Percentiles rank a stretch among this genome's conserved stretches.
These are phyloP conservation scores for Drosophila albomicans DNA, from an alignment of 1,140 invertebrate species.

Conservation along the genomic window DNA sequence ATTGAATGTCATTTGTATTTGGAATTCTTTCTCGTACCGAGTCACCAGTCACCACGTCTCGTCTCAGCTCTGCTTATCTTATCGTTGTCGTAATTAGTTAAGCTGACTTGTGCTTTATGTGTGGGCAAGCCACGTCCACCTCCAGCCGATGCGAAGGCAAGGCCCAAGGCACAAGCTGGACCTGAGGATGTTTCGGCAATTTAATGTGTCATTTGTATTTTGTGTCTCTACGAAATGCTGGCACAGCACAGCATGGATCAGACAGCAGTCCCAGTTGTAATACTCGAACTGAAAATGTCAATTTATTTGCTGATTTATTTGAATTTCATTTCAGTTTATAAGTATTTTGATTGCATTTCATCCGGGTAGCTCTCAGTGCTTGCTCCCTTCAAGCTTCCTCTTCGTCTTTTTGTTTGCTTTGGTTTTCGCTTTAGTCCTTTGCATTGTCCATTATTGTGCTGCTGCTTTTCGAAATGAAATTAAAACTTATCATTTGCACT, in stretches of 20 bases:
- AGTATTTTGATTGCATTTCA: constrained; percentile 69
- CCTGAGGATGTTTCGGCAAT: constrained; percentile 47
- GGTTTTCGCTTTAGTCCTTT: neutral
- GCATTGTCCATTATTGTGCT: constrained; percentile 24
- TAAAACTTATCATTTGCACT: constrained; percentile 75
- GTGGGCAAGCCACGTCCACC: constrained; percentile 30
- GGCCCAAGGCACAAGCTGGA: constrained; percentile 14
- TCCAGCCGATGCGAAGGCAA: too few species aligned
- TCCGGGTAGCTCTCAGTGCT: constrained; percentile 34
- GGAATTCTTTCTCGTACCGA: constrained; percentile 59
- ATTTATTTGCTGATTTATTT: constrained; percentile 81
- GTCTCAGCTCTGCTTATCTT: constrained; percentile 65
- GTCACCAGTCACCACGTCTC: constrained; percentile 10
- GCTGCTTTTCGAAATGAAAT: constrained; percentile 47
- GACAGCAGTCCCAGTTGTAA: constrained; percentile 58
- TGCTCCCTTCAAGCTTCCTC: neutral
- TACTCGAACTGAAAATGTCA: constrained; percentile 64
- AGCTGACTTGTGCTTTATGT: constrained; percentile 74
- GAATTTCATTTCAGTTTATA: constrained; percentile 67
- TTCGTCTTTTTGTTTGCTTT: neutral
- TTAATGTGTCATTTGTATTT: constrained; percentile 68
- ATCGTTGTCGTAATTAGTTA: constrained; percentile 80
- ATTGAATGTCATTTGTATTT: constrained; percentile 81
- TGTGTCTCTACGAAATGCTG: constrained; percentile 49
- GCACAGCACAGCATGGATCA: constrained; percentile 27